Percentiles rank a stretch among this genome's conserved stretches.
These are phyloP conservation scores for Philopedon plagiatum DNA, from an alignment of 2,888 invertebrate genomes.

Conservation along the genomic window DNA sequence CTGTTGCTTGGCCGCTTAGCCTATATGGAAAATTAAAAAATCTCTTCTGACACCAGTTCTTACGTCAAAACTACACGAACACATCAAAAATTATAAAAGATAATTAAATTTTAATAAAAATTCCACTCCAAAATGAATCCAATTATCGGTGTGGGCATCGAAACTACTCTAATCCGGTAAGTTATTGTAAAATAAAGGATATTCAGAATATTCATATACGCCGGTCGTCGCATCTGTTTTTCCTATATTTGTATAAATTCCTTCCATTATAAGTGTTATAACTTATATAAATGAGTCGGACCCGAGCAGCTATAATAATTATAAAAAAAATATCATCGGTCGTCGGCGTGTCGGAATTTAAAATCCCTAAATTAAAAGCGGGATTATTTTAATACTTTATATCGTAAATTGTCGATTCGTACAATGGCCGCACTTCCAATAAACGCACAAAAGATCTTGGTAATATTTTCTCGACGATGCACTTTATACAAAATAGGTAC, in stretches of 20 bases:
- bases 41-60: background rate
- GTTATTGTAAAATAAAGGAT: background rate
- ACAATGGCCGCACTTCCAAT: conserved; percentile 36
- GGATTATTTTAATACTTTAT: conserved; percentile 46
- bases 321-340: conserved; percentile 30
- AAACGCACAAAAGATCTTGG: conserved; percentile 24
- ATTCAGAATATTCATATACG: background rate
- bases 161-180: background rate
- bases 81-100: background rate
- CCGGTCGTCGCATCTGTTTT: background rate
- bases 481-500: conserved; percentile 17
- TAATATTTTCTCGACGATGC: conserved; percentile 31
- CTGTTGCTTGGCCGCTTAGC: no score
- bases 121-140: background rate
- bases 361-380: conserved; percentile 41
- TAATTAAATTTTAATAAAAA: conserved; percentile 12
- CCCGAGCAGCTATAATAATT: conserved; percentile 16
- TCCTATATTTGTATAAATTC: conserved; percentile 20
- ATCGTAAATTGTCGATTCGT: conserved; percentile 37
- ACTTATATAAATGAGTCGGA: conserved; percentile 2
- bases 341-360: conserved; percentile 13
- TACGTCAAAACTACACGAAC: background rate
- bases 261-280: background rate
- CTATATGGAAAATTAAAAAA: no score
- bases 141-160: background rate